A percentile compares a stretch with the other conserved stretches of the same genome.
Evolutionary conservation across 2,888 invertebrate species (phyloP).

Genomic region (Crioceris asparagi): DNA sequence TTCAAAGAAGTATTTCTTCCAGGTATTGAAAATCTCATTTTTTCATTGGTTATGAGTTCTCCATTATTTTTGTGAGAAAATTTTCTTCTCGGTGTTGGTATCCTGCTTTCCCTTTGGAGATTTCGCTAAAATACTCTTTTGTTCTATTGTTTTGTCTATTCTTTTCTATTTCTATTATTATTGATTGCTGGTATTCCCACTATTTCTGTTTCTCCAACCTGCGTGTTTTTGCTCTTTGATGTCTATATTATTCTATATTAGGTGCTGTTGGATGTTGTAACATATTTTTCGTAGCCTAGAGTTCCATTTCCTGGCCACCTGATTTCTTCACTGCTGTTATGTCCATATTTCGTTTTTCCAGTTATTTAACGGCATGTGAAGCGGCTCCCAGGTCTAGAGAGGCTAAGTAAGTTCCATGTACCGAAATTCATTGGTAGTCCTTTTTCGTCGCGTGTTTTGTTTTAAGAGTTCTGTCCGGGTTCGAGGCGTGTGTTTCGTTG

Average conservation of each 20-base stretch:
- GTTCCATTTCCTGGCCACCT: too few species aligned
- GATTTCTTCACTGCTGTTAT: too few species aligned
- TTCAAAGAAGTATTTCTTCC: constrained; percentile 5
- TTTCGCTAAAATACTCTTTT: constrained; percentile 3
- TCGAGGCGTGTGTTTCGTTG: too few species aligned
- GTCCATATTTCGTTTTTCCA: too few species aligned
- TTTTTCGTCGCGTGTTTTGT: too few species aligned
- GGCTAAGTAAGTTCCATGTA: too few species aligned
- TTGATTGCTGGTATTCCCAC: constrained; percentile 4
- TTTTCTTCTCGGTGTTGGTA: constrained; percentile 6
- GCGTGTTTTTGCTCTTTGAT: constrained; percentile 1
- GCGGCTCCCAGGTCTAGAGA: too few species aligned
- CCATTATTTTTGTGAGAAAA: too few species aligned
- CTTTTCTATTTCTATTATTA: constrained; percentile 3
- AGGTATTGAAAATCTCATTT: constrained; percentile 4
- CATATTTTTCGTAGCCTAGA: constrained; percentile 4
- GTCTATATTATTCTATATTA: constrained; percentile 5
- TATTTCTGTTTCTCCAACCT: constrained; percentile 5
- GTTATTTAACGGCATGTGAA: too few species aligned
- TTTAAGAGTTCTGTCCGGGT: too few species aligned
- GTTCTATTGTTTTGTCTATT: constrained; percentile 5
- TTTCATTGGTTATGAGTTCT: constrained; percentile 5
- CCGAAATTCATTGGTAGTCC: too few species aligned
- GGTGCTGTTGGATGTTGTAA: constrained; percentile 3
- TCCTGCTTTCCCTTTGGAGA: constrained; percentile 5